Conservation (phyloP, 2,113 vertebrate genomes). For the Sphyrna mokarran region DNA sequence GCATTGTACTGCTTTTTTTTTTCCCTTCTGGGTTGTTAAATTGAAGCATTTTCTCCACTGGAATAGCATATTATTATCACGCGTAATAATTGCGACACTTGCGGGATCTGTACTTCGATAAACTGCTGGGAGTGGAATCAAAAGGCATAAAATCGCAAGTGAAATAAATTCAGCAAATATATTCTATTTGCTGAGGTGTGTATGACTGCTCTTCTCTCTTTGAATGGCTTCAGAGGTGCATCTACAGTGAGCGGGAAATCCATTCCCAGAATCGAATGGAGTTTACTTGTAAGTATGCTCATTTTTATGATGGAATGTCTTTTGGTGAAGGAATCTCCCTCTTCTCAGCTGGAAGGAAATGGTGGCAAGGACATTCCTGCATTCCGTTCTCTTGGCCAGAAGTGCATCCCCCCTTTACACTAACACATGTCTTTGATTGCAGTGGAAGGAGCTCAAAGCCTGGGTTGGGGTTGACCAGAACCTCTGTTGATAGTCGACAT, state of each 20-base stretch:
- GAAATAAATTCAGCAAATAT: background rate
- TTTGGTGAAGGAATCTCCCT: background rate
- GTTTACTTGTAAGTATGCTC: background rate
- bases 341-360: background rate
- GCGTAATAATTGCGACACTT: background rate
- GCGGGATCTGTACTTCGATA: background rate
- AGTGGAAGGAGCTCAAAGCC: background rate
- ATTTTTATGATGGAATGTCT: background rate
- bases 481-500: background rate
- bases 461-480: background rate
- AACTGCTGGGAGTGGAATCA: background rate
- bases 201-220: background rate
- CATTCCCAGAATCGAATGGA: background rate
- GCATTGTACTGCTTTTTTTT: too few species aligned
- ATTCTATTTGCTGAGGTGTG: background rate
- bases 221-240: background rate
- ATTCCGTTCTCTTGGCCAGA: background rate
- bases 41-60: background rate
- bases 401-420: background rate
- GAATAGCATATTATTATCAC: background rate
- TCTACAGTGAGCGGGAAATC: background rate
- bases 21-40: too few species aligned
- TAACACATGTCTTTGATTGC: background rate
- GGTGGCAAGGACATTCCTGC: background rate
- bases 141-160: background rate